Percentiles rank a stretch among this genome's conserved stretches.
These are phyloP conservation scores for Cavia porcellus DNA, from an alignment of 2,113 vertebrate species.

Conservation along the genomic window DNA sequence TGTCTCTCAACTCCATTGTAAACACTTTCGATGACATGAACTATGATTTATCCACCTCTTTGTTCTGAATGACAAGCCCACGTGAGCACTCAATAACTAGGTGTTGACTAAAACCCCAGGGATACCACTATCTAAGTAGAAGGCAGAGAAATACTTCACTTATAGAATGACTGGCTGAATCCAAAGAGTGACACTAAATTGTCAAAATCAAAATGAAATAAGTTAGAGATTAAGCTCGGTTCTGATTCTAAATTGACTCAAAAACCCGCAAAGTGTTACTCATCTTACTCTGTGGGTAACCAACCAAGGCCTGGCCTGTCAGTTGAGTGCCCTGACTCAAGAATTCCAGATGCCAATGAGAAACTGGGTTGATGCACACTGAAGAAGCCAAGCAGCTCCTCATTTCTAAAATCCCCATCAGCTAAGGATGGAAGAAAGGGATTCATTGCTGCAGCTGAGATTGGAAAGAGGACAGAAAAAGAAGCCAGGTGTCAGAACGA, in stretches of 20 bases:
- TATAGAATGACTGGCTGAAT: not conserved
- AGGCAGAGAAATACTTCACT: not conserved
- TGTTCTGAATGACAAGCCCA: not conserved
- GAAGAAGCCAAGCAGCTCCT: not conserved
- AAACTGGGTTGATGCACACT: not conserved
- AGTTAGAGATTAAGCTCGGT: not conserved
- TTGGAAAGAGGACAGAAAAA: not conserved
- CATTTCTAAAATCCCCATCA: not conserved
- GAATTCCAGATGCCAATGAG: not conserved
- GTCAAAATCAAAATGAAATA: slow-evolving; percentile 20
- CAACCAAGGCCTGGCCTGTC: not conserved
- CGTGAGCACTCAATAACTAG: not conserved
- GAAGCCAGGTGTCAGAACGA: not conserved
- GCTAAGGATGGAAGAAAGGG: not conserved
- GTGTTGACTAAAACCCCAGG: not conserved
- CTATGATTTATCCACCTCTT: not conserved
- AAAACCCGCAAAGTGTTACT: not conserved
- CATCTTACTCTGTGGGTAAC: not conserved
- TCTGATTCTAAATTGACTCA: not conserved
- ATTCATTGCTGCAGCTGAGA: not conserved
- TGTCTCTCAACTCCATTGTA: not conserved
- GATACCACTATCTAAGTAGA: not conserved
- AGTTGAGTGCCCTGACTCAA: not conserved
- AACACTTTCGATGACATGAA: not conserved
- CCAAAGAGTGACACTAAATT: not conserved